Base-by-base conservation (phyloP, 2,797 vertebrate species). In the Cynopterus sphinx region DNA sequence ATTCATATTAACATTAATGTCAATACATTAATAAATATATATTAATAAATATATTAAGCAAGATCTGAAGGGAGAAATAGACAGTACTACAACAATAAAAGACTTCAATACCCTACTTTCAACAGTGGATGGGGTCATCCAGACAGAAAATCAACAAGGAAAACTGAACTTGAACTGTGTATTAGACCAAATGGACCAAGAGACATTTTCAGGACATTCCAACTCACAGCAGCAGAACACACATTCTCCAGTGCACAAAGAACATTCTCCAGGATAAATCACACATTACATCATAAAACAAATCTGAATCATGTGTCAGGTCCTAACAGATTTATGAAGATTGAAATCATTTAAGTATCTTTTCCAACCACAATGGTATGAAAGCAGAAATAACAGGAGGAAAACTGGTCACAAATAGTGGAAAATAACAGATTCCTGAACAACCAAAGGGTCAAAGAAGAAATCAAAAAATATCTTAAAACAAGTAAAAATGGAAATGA, bases 31-130 rank as follows among this genome's bases (percentile, higher is more conserved):
- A 46, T 13, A 49, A 49, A 49, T 49, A 49, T 46, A 49, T 11
- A 12, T 43, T 49, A 49, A 49, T 8, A 7, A 71, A 15, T 22
- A 33, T 8, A 43, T 5, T 15, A 59, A 10, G 11, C 51, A 46
- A 55, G 70, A 46, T 46, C 70, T 2, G 39, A 31, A 33, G 36
- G 36, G 57, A 75, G 59, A 55, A 13, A 41, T 9, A 71, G 16
- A 53, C 7, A 26, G 55, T 3, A 24, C 15, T 3, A 10, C 22
- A 1, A 3, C 6, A 24, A 26, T 2, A 5, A 24, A 2, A 19
- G 28, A 10, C 22, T 15, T 33, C 33, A 63, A 3, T 3, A 1
- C 1, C 46, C 28, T 22, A 28, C 36, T 65, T 24, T 22, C 57
- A 43, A 6, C 31, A 15, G 15, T 0, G 36, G 43, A 28, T 10